Conservation (phyloP, 2,113 vertebrate species). For the Callipepla californica region DNA sequence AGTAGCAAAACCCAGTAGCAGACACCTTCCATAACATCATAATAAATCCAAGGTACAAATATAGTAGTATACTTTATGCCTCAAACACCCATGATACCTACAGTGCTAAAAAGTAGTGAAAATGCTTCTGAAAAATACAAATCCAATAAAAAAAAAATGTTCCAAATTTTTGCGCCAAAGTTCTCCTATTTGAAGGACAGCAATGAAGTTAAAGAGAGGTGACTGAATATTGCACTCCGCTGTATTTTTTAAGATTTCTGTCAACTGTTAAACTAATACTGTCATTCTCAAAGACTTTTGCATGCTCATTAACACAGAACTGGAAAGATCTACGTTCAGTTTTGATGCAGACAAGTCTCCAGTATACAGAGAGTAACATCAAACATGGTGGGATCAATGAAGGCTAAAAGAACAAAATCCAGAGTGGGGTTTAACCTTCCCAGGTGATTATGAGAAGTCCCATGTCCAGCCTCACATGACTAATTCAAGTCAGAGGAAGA, state of each 20-base stretch:
- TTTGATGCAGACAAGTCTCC: background rate
- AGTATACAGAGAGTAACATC: rapidly evolving
- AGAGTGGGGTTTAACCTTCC: background rate
- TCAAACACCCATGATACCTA: background rate
- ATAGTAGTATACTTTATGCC: background rate
- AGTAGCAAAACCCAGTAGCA: background rate
- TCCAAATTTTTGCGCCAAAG: background rate
- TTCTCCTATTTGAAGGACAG: background rate
- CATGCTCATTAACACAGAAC: background rate
- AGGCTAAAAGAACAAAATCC: background rate
- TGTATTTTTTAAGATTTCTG: background rate
- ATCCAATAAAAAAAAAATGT: background rate
- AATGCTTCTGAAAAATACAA: background rate
- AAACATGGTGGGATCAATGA: background rate
- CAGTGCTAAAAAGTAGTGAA: background rate
- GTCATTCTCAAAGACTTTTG: background rate
- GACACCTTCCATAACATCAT: background rate
- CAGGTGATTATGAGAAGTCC: background rate
- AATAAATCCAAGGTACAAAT: background rate
- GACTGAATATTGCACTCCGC: background rate
- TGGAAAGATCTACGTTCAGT: background rate
- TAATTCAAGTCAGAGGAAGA: background rate
- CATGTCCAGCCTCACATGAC: background rate
- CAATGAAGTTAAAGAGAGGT: background rate
- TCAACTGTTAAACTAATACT: background rate